Percentiles rank a stretch among this genome's conserved stretches.
phyloP scores from a whole-genome alignment of 2,888 invertebrate species.

The Portevinia maculata region DNA sequence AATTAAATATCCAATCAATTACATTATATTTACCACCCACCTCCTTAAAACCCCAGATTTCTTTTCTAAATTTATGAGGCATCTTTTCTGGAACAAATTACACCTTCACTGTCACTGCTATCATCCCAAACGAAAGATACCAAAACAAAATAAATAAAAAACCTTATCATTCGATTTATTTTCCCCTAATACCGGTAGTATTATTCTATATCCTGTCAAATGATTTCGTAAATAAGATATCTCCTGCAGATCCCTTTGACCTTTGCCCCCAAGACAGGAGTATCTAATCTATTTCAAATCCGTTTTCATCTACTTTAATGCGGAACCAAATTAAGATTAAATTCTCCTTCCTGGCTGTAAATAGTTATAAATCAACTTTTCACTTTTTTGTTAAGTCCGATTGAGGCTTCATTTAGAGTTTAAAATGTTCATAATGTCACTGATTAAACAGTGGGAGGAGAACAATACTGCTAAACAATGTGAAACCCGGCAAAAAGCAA shows the following conservation, averaged over 20 bases:
- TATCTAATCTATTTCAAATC: slow-evolving; percentile 38
- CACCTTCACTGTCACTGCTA: not conserved
- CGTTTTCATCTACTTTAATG: slow-evolving; percentile 44
- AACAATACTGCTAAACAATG: not conserved
- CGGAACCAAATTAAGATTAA: slow-evolving; percentile 59
- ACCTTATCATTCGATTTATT: slow-evolving; percentile 5
- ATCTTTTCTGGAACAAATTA: slow-evolving; percentile 3
- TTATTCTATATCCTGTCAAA: slow-evolving; percentile 10
- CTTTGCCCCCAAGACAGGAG: slow-evolving; percentile 8
- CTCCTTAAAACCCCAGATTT: no score
- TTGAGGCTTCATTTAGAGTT: slow-evolving; percentile 16
- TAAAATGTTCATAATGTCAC: slow-evolving; percentile 38
- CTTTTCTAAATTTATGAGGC: slow-evolving; percentile 25
- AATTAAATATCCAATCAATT: no score
- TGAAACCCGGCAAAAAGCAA: not conserved
- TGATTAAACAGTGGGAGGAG: slow-evolving; percentile 27
- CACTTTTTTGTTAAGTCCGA: not conserved
- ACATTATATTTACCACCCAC: no score
- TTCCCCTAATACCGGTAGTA: not conserved
- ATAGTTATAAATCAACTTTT: slow-evolving; percentile 64
- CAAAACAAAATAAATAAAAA: not conserved
- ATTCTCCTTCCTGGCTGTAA: slow-evolving; percentile 45
- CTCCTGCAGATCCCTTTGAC: slow-evolving; percentile 15
- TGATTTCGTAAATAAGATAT: slow-evolving; percentile 35
- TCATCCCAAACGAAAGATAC: not conserved